Percentiles rank a stretch among this genome's conserved stretches.
Conservation (phyloP, 23 tunicate genomes). For the Ciona savignyi region DNA sequence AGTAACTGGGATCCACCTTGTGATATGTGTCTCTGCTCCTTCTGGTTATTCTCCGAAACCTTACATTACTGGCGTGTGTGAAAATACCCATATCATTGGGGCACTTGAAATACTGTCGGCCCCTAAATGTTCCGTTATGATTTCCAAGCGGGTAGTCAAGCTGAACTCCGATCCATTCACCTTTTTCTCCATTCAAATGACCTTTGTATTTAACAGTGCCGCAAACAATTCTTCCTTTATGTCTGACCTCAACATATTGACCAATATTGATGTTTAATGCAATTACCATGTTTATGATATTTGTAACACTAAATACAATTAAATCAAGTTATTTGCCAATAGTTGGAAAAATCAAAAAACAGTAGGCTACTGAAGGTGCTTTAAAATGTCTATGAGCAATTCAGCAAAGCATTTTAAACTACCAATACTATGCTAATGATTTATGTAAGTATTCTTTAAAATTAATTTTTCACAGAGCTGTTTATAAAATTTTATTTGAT, state of each 20-base stretch:
- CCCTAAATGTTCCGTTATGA: slow-evolving; percentile 93
- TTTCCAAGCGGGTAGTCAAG: slow-evolving; percentile 72
- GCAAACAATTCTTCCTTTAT: slow-evolving; percentile 26
- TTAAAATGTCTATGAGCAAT: too few relatives aligned
- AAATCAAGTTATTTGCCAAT: too few relatives aligned
- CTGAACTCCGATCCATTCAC: slow-evolving; percentile 84
- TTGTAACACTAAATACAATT: too few relatives aligned
- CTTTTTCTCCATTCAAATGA: slow-evolving; percentile 52
- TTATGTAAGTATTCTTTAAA: too few relatives aligned
- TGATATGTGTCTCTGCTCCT: slow-evolving; percentile 35
- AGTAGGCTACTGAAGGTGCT: too few relatives aligned
- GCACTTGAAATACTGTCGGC: slow-evolving; percentile 79
- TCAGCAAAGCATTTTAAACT: too few relatives aligned
- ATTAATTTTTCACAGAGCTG: too few relatives aligned
- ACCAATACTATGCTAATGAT: too few relatives aligned
- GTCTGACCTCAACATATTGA: slow-evolving; percentile 58
- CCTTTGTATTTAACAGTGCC: slow-evolving; percentile 87
- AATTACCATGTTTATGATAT: slow-evolving; percentile 60
- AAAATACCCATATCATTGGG: slow-evolving; percentile 61
- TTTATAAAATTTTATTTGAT: too few relatives aligned
- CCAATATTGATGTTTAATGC: slow-evolving; percentile 47
- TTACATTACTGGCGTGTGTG: slow-evolving; percentile 76
- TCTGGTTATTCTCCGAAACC: slow-evolving; percentile 22
- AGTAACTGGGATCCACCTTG: slow-evolving; percentile 18
- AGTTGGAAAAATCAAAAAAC: too few relatives aligned